Evolutionary conservation across 2,888 invertebrate genomes (phyloP), one percentile per base, ranked within the genome.

Genomic region (Eristalis intricaria): DNA sequence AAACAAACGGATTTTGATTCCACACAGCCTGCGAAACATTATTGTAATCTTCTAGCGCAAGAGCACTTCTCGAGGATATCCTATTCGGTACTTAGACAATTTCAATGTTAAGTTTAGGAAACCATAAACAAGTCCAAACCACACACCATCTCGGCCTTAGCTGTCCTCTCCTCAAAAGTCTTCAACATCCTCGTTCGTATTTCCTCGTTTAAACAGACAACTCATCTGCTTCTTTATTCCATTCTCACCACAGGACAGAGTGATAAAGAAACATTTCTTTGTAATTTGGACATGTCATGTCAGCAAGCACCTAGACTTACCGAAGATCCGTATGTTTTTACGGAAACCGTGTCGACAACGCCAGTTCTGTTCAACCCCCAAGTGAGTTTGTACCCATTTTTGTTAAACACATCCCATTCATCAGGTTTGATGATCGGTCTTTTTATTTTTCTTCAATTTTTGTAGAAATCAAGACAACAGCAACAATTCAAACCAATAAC

Each of bases 261-360:
- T 43, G 82, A 32, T 75, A 74, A 60, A 65, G 35, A 60, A 40
- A 69, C 74, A 74, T 76, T 32, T 22, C 77, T 63, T 78, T 83
- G 70, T 79, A 86, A 88, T 83, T 91, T 91, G 93, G 93, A 92
- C 91, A 93, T 93, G 93, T 93, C 93, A 93, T 93, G 93, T 93
- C 93, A 93, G 92, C 93, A 93, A 92, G 91, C 90, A 90, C 90
- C 92, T 89, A 92, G 91, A 91, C 90, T 91, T 89, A 90, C 91
- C 89, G 93, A 93, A 91, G 93, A 93, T 93, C 93, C 93, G 89
- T 93, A 93, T 91, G 92, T 92, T 85, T 93, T 93, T 90, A 93
- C 93, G 91, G 93, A 93, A 90, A 91, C 93, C 89, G 90, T 92
- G 90, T 90, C 92, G 91, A 90, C 91, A 87, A 90, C 92, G 89